Evolutionary conservation across 2,888 invertebrate genomes (phyloP).

Genomic region (Boloria euphrosyne): DNA sequence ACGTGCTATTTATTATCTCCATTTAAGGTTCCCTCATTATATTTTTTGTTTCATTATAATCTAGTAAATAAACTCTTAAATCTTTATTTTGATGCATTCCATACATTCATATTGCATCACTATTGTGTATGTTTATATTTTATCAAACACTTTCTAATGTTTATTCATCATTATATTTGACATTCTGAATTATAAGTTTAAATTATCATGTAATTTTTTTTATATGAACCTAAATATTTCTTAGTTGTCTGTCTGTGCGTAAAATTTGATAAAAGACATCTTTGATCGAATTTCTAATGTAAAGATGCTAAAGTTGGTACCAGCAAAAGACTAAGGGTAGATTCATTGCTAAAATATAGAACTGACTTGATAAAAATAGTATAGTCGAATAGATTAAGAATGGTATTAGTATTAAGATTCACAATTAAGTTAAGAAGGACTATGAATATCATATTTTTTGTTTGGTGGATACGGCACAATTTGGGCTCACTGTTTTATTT

Average conservation of each 20-base stretch:
- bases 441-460: slow-evolving; percentile 29
- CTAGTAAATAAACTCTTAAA: not conserved
- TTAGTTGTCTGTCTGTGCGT: slow-evolving; percentile 6
- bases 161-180: slow-evolving; percentile 1
- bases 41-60: not conserved
- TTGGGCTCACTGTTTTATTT: slow-evolving; percentile 6
- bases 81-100: slow-evolving; percentile 21
- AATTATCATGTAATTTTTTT: slow-evolving; percentile 1
- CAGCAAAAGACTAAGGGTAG: slow-evolving; percentile 45
- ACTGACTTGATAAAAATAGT: slow-evolving; percentile 69
- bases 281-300: not conserved
- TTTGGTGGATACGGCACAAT: slow-evolving; percentile 21
- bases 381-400: slow-evolving; percentile 67
- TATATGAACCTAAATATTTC: slow-evolving; percentile 7
- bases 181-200: slow-evolving; percentile 6
- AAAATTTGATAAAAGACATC: not conserved
- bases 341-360: slow-evolving; percentile 58
- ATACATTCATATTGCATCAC: slow-evolving; percentile 16
- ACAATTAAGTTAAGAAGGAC: slow-evolving; percentile 31
- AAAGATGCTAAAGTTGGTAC: slow-evolving; percentile 7
- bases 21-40: not conserved
- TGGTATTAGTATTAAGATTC: slow-evolving; percentile 43
- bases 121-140: slow-evolving; percentile 6
- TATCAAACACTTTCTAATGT: slow-evolving; percentile 1
- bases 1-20: slow-evolving; percentile 13